Evolutionary conservation across 2,888 invertebrate genomes (phyloP).

Genomic region (Tenthredo livida): DNA sequence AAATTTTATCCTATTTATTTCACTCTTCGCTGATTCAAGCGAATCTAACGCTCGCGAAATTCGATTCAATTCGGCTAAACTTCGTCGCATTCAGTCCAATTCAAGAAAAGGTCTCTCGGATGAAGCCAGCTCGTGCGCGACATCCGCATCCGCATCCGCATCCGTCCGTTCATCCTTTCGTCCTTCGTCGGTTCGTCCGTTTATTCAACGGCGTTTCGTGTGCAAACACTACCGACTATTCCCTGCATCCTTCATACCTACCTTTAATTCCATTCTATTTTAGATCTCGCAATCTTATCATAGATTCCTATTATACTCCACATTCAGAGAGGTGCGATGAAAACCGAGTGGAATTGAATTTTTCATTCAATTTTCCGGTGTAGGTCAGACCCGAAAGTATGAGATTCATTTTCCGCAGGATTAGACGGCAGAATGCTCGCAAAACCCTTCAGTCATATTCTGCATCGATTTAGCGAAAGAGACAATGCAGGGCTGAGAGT

Average conservation of each 20-base stretch:
- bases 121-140: constrained; percentile 27
- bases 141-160: constrained; percentile 6
- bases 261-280: not conserved
- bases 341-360: not conserved
- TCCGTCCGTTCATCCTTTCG: not conserved
- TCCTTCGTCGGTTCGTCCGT: not conserved
- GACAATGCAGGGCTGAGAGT: not conserved
- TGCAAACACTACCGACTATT: constrained; percentile 8
- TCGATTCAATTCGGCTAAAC: constrained; percentile 34
- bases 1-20: constrained; percentile 38
- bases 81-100: constrained; percentile 14
- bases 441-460: not conserved
- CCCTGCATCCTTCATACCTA: not conserved
- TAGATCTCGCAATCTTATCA: not conserved
- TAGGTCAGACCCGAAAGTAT: not conserved
- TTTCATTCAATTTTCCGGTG: not conserved
- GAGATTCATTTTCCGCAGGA: not conserved
- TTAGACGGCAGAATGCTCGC: not conserved
- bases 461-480: not conserved
- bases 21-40: constrained; percentile 18
- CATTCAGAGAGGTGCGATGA: not conserved
- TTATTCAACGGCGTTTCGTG: not conserved
- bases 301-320: not conserved
- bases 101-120: not conserved
- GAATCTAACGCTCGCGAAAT: constrained; percentile 25